Conservation (phyloP, 2,113 vertebrate genomes). For the Percina caprodes region DNA sequence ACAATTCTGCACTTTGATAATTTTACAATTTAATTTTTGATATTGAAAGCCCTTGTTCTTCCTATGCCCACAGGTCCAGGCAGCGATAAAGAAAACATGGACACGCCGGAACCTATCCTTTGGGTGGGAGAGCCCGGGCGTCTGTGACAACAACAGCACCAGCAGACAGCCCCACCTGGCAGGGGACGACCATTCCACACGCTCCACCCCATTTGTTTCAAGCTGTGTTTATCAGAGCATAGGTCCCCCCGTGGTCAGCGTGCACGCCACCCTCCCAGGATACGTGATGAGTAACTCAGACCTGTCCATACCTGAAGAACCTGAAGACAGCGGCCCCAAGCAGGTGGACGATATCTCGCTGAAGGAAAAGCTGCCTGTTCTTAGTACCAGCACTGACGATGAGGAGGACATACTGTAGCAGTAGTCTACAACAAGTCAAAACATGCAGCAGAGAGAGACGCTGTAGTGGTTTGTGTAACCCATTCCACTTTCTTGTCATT, state of each 20-base stretch:
- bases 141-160: constrained; percentile 88
- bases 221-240: constrained; percentile 73
- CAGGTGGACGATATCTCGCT: constrained; percentile 82
- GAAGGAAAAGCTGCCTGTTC: constrained; percentile 73
- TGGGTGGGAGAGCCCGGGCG: constrained; percentile 87
- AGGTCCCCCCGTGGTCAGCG: constrained; percentile 44
- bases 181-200: constrained; percentile 67
- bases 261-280: constrained; percentile 86
- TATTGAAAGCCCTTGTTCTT: background rate
- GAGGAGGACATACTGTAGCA: constrained; percentile 81
- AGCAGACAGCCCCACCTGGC: constrained; percentile 89
- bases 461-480: background rate
- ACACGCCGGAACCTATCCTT: constrained; percentile 86
- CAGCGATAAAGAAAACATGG: constrained; percentile 92
- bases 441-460: background rate
- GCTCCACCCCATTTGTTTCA: constrained; percentile 82
- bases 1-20: background rate
- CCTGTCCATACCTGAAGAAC: constrained; percentile 83
- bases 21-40: background rate
- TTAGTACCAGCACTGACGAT: constrained; percentile 63
- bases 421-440: background rate
- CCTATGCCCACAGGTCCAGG: constrained; percentile 84
- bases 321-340: constrained; percentile 78
- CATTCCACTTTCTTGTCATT: background rate
- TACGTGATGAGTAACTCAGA: constrained; percentile 91